These are phyloP conservation scores for Uropetala carovei DNA, from an alignment of 2,888 invertebrate species.

Conservation along the genomic window DNA sequence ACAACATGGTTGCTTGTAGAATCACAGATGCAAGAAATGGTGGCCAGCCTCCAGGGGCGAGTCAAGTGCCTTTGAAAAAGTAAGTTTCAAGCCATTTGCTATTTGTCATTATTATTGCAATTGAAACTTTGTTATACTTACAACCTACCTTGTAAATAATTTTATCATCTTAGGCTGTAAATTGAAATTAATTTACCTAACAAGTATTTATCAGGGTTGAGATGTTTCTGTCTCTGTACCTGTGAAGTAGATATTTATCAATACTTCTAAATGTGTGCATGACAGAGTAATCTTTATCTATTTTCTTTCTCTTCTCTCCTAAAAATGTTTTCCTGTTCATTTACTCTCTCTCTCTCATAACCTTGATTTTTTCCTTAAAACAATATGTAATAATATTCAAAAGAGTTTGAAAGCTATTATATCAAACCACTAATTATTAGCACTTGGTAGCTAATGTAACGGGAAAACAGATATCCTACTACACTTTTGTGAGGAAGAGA, in stretches of 20 bases:
- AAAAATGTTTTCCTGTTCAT: slow-evolving; percentile 63
- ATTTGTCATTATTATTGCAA: slow-evolving; percentile 46
- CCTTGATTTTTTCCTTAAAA: slow-evolving; percentile 37
- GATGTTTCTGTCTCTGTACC: slow-evolving; percentile 43
- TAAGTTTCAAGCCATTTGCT: slow-evolving; percentile 78
- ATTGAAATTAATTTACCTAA: slow-evolving; percentile 37
- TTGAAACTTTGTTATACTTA: slow-evolving; percentile 39
- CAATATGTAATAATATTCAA: slow-evolving; percentile 5
- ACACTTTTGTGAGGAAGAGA: slow-evolving; percentile 52
- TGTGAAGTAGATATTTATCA: slow-evolving; percentile 53
- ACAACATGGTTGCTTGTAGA: slow-evolving; percentile 98
- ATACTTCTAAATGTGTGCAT: slow-evolving; percentile 63
- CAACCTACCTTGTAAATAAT: slow-evolving; percentile 61
- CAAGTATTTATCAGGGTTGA: slow-evolving; percentile 37
- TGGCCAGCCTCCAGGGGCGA: slow-evolving; percentile 86
- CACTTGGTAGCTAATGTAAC: slow-evolving; percentile 49
- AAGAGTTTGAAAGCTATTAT: slow-evolving; percentile 46
- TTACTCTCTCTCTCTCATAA: slow-evolving; percentile 17
- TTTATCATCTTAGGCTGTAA: slow-evolving; percentile 59
- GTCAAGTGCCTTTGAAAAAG: slow-evolving; percentile 99
- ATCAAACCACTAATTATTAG: slow-evolving; percentile 41
- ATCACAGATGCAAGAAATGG: slow-evolving; percentile 96
- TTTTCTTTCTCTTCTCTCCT: slow-evolving; percentile 63
- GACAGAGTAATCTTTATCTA: slow-evolving; percentile 63
- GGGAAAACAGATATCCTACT: slow-evolving; percentile 48